Conservation (phyloP, 1,140 invertebrate genomes). For the Drosophila auraria region DNA sequence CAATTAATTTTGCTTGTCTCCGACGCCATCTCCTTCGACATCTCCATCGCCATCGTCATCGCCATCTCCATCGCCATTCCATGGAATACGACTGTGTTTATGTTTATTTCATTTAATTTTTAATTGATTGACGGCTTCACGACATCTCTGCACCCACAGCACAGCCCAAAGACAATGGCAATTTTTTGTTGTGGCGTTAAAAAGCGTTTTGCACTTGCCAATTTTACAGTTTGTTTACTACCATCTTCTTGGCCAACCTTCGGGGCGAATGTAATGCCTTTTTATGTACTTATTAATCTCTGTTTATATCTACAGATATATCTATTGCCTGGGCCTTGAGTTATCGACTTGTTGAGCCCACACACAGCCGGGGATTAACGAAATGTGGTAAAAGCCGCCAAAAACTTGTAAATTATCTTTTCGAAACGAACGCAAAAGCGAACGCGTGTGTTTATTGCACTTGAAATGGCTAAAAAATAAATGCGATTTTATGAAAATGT, state of each 20-base stretch:
- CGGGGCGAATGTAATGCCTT: slow-evolving; percentile 63
- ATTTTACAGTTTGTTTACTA: slow-evolving; percentile 58
- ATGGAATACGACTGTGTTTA: slow-evolving; percentile 13
- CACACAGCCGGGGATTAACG: slow-evolving; percentile 14
- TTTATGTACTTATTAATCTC: slow-evolving; percentile 52
- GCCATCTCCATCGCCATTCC: slow-evolving; percentile 5
- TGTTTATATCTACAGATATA: slow-evolving; percentile 43
- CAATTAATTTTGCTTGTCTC: slow-evolving; percentile 71
- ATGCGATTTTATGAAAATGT: slow-evolving; percentile 42
- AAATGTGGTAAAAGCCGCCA: slow-evolving; percentile 44
- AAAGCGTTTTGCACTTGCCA: slow-evolving; percentile 70
- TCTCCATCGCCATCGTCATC: slow-evolving; percentile 20
- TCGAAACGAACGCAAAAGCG: not conserved
- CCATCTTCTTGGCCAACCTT: slow-evolving; percentile 59
- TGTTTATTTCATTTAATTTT: slow-evolving; percentile 65
- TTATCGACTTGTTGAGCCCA: slow-evolving; percentile 66
- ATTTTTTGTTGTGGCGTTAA: slow-evolving; percentile 23
- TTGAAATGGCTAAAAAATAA: slow-evolving; percentile 36
- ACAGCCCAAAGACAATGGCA: slow-evolving; percentile 52
- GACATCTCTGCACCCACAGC: slow-evolving; percentile 67
- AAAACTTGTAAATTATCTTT: slow-evolving; percentile 46
- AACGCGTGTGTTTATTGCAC: slow-evolving; percentile 37
- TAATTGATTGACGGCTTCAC: slow-evolving; percentile 79
- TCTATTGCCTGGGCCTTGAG: slow-evolving; percentile 59
- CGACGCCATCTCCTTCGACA: slow-evolving; percentile 31